Evolutionary conservation across 2,888 invertebrate species (phyloP), one percentile per base, ranked within the genome.

Genomic region (Lithophane socia): DNA sequence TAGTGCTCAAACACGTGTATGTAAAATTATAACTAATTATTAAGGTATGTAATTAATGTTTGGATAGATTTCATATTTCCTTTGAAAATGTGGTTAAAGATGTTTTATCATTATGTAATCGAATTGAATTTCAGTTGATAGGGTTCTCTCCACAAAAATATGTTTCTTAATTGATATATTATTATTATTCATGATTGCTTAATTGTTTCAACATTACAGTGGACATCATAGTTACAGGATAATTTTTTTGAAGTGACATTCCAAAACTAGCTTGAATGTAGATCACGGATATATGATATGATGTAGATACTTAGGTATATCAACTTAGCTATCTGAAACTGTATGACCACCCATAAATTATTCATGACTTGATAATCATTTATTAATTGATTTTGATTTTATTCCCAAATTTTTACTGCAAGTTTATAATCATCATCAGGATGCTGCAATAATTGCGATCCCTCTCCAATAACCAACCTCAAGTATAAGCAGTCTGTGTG

Each of bases 11-110:
- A 54, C 83, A 78, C 64, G 73, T 81, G 68, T 72, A 71, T 67
- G 79, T 83, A 71, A 78, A 83, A 67, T 67, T 18, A 71, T 83
- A 77, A 80, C 77, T 61, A 66, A 70, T 69, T 60, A 70, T 66
- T 52, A 67, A 56, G 49, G 37, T 63, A 77, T 54, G 49, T 69
- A 44, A 69, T 70, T 65, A 77, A 66, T 66, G 29, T 68, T 77
- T 61, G 54, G 3, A 29, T 77, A 69, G 7, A 37, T 58, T 4
- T 49, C 18, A 29, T 29, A 58, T 77, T 82, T 77, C 10, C n/a
- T n/a, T 61, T 66, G 16, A 18, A 54, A 63, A 66, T 44, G 13
- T 64, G 47, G 68, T 77, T 77, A 24, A 18, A 42, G 16, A 56
- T 58, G 29, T 56, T 82, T 80, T 54, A 9, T 37, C 4, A 21